These are phyloP conservation scores for Aurelia coerulea DNA, from an alignment of 30 jellyfish, hydroid and myxozoan species.

Conservation along the genomic window DNA sequence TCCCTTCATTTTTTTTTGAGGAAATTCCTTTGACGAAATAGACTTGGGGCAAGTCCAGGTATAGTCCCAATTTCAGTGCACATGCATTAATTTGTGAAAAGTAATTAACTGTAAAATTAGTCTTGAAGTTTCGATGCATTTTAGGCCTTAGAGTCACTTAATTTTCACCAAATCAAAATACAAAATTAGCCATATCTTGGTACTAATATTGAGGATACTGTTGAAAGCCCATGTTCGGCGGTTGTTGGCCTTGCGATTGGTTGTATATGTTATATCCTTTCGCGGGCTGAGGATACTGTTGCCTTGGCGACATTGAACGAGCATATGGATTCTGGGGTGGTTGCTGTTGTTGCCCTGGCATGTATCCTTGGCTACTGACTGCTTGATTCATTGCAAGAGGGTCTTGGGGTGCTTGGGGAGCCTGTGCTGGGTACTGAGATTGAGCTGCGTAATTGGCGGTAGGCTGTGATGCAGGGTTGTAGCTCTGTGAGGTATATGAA, in stretches of 20 bases:
- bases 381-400: slow-evolving; percentile 61
- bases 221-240: slow-evolving; percentile 34
- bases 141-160: too few species aligned
- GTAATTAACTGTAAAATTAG: too few species aligned
- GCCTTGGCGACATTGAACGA: slow-evolving; percentile 85
- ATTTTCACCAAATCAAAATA: too few species aligned
- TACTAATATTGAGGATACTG: slow-evolving; percentile 16
- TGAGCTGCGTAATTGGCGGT: slow-evolving; percentile 18
- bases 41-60: too few species aligned
- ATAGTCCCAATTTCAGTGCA: too few species aligned
- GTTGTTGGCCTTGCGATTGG: slow-evolving; percentile 57
- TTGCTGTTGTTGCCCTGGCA: slow-evolving; percentile 45
- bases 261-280: slow-evolving; percentile 63
- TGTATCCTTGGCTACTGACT: slow-evolving; percentile 19
- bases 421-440: slow-evolving; percentile 26
- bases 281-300: slow-evolving; percentile 75
- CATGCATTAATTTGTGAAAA: too few species aligned
- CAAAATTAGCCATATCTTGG: too few species aligned
- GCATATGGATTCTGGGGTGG: slow-evolving; percentile 72
- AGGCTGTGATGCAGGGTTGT: slow-evolving; percentile 19
- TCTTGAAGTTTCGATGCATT: too few species aligned
- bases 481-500: slow-evolving; percentile 8
- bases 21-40: too few species aligned
- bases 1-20: too few species aligned
- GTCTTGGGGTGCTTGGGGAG: slow-evolving; percentile 54